Evolutionary conservation across 1,140 invertebrate species (phyloP).

Genomic region (Aphis craccivora): DNA sequence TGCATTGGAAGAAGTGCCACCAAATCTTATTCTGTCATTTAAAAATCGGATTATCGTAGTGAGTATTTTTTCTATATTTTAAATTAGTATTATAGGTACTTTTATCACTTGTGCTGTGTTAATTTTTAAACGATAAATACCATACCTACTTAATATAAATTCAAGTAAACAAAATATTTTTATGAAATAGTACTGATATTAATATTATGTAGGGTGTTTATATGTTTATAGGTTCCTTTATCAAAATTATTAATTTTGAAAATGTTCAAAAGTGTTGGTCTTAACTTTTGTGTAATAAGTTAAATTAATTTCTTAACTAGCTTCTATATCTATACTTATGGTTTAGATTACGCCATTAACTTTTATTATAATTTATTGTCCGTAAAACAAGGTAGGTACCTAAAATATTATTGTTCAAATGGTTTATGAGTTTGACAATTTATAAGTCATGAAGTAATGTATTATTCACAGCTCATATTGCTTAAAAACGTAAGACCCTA

Average conservation of each 20-base stretch:
- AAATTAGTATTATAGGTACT: too few relatives aligned
- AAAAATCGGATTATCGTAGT: conserved; percentile 62
- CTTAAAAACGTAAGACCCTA: not conserved
- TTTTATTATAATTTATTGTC: not conserved
- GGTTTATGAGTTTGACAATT: not conserved
- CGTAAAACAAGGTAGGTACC: not conserved
- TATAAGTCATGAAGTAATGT: conserved; percentile 15
- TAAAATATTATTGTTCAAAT: not conserved
- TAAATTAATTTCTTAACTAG: not conserved
- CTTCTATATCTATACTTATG: not conserved
- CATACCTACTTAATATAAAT: not conserved
- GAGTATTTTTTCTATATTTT: conserved; percentile 51
- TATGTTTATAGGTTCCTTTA: not conserved
- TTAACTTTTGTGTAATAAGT: not conserved
- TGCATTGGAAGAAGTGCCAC: conserved; percentile 62
- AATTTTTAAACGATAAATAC: too few relatives aligned
- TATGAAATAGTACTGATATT: not conserved
- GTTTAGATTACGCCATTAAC: not conserved
- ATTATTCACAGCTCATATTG: not conserved
- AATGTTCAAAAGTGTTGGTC: not conserved
- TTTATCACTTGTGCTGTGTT: too few relatives aligned
- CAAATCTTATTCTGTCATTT: conserved; percentile 62
- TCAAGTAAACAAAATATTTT: not conserved
- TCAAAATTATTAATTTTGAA: not conserved
- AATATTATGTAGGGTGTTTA: too few relatives aligned